These are phyloP conservation scores for Poecilia wingei DNA, from an alignment of 2,797 vertebrate genomes.

Conservation along the genomic window DNA sequence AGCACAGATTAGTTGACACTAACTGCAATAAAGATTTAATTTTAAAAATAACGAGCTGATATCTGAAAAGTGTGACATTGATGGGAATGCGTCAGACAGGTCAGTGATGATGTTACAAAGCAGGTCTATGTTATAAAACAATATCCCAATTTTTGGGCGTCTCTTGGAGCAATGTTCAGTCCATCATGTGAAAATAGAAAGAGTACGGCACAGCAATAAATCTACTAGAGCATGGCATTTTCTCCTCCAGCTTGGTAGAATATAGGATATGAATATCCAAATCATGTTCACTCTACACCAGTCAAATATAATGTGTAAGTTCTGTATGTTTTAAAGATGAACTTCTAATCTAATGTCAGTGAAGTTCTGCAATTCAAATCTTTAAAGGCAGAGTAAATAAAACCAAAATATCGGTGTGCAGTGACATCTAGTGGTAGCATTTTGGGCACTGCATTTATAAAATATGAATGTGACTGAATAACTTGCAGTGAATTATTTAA, in stretches of 20 bases:
- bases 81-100: neutral
- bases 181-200: neutral
- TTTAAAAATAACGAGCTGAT: neutral
- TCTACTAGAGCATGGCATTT: neutral
- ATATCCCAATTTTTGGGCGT: neutral
- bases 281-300: neutral
- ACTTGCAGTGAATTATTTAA: neutral
- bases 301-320: neutral
- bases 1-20: slow-evolving; percentile 7
- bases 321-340: slow-evolving; percentile 18
- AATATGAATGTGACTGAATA: neutral
- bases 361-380: neutral
- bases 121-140: neutral
- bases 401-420: slow-evolving; percentile 40
- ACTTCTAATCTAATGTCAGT: slow-evolving; percentile 7
- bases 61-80: neutral
- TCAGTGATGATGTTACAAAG: neutral
- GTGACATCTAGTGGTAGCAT: slow-evolving; percentile 67
- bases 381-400: neutral
- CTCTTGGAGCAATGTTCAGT: neutral
- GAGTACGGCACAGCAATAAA: neutral
- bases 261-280: neutral
- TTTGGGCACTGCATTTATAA: neutral
- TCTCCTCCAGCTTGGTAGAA: neutral
- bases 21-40: neutral